phyloP scores from a whole-genome alignment of 2,797 vertebrate genomes.

The Poecilia velifera region DNA sequence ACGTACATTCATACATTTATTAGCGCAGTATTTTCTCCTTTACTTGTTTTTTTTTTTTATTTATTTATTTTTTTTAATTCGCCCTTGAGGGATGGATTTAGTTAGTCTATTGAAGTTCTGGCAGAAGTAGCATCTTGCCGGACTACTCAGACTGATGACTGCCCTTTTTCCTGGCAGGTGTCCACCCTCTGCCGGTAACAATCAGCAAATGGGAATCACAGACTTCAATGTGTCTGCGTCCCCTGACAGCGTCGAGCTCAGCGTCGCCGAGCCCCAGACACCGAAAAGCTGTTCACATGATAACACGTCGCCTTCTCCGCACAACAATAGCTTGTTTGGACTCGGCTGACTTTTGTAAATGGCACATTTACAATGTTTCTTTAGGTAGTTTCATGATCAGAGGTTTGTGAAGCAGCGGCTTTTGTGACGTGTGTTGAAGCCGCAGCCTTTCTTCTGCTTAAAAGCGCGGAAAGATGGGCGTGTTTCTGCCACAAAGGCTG shows the following conservation, averaged over 20 bases:
- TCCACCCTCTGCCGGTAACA: slow-evolving; percentile 78
- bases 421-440: slow-evolving; percentile 34
- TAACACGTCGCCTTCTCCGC: slow-evolving; percentile 37
- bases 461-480: slow-evolving; percentile 21
- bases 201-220: slow-evolving; percentile 80
- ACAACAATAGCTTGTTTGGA: slow-evolving; percentile 29
- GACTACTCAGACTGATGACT: slow-evolving; percentile 78
- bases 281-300: slow-evolving; percentile 62
- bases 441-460: slow-evolving; percentile 37
- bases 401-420: slow-evolving; percentile 29
- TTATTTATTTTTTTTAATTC: slow-evolving; percentile 54
- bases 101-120: slow-evolving; percentile 73
- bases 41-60: slow-evolving; percentile 58
- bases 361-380: slow-evolving; percentile 17
- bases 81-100: slow-evolving; percentile 71
- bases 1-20: slow-evolving; percentile 52
- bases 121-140: slow-evolving; percentile 68
- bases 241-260: slow-evolving; percentile 55
- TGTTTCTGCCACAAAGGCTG: slow-evolving; percentile 34
- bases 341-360: slow-evolving; percentile 38
- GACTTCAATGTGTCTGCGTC: slow-evolving; percentile 59
- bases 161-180: slow-evolving; percentile 73
- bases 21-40: slow-evolving; percentile 48
- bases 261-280: slow-evolving; percentile 46
- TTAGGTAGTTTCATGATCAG: slow-evolving; percentile 53